Conservation (phyloP, 1,140 invertebrate species). For the Atopsyche davidsoni region DNA sequence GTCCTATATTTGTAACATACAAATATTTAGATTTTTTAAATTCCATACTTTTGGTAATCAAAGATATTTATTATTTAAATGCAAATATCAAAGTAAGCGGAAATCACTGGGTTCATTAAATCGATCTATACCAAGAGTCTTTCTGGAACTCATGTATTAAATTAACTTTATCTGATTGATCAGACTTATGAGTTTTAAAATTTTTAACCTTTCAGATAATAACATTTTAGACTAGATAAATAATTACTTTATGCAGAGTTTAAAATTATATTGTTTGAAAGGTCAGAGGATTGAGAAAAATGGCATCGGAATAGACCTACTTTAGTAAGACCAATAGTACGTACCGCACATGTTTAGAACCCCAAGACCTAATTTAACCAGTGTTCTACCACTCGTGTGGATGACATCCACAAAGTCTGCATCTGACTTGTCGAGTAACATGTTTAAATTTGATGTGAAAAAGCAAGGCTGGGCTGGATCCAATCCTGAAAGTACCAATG, state of each 20-base stretch:
- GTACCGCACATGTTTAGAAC: constrained; percentile 48
- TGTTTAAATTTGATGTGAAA: constrained; percentile 35
- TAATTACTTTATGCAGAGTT: neutral
- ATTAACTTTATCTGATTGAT: no score
- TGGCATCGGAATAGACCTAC: constrained; percentile 2
- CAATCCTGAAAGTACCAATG: constrained; percentile 41
- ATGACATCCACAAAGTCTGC: constrained; percentile 61
- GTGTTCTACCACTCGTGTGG: constrained; percentile 52
- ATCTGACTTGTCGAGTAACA: constrained; percentile 51
- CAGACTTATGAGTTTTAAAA: no score
- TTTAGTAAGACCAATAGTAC: neutral
- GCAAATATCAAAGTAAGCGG: no score
- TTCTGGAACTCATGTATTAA: neutral
- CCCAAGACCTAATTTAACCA: constrained; percentile 48
- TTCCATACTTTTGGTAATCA: no score
- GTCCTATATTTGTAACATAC: constrained; percentile 40
- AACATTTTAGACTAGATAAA: no score
- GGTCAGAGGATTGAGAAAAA: neutral
- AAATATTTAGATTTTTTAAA: no score
- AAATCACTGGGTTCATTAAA: neutral
- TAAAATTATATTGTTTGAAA: no score
- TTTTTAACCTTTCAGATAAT: neutral
- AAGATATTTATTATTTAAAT: no score
- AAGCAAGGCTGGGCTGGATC: constrained; percentile 63
- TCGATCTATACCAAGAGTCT: neutral